These are phyloP conservation scores for Heterochromis multidens DNA, from an alignment of 2,113 vertebrate species.

Conservation along the genomic window DNA sequence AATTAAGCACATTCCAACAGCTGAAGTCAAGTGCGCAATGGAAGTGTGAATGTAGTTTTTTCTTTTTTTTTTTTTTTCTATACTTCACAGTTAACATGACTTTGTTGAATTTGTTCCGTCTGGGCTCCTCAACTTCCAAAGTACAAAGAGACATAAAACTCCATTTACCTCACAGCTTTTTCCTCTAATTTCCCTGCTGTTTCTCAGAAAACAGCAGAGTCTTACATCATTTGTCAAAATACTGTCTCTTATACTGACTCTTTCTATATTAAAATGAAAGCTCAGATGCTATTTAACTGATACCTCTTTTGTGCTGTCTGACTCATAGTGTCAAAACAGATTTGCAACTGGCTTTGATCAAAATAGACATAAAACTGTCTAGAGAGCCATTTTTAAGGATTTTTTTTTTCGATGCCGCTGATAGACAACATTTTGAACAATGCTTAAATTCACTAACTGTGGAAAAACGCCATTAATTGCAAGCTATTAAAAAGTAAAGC, in stretches of 20 bases:
- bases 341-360: constrained; percentile 32
- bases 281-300: neutral
- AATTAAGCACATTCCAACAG: constrained; percentile 23
- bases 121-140: neutral
- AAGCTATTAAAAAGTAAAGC: neutral
- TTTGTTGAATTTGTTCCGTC: neutral
- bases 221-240: neutral
- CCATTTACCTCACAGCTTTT: neutral
- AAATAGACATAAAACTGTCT: neutral
- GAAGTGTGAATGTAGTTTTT: neutral
- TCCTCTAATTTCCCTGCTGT: neutral
- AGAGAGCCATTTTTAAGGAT: neutral
- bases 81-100: neutral
- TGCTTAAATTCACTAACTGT: neutral
- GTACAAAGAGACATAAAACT: neutral
- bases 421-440: neutral
- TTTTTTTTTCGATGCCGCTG: neutral
- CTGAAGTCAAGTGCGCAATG: constrained; percentile 15
- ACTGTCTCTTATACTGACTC: neutral
- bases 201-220: neutral
- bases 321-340: neutral
- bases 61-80: neutral
- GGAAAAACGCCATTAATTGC: neutral
- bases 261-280: neutral
- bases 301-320: neutral